These are phyloP conservation scores for Zaprionus obscuricornis DNA, from an alignment of 2,888 invertebrate genomes.

Conservation along the genomic window DNA sequence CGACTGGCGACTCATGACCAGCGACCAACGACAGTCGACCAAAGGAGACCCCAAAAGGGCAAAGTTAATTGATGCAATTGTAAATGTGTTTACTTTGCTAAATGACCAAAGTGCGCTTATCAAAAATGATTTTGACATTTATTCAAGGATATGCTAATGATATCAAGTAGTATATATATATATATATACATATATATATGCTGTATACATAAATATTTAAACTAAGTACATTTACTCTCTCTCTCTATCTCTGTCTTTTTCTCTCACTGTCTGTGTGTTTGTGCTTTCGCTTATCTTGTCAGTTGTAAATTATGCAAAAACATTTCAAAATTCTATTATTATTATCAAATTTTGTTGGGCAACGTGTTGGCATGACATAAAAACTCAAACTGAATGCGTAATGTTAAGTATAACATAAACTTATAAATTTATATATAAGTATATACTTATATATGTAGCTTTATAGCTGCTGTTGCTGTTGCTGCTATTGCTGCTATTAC, in stretches of 20 bases:
- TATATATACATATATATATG: not conserved
- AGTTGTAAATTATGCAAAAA: constrained; percentile 26
- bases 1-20: too few species aligned
- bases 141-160: not conserved
- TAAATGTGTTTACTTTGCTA: constrained; percentile 44
- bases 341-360: constrained; percentile 21
- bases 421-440: too few species aligned
- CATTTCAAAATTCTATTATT: constrained; percentile 7
- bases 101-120: constrained; percentile 16
- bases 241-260: too few species aligned
- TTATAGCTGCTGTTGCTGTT: too few species aligned
- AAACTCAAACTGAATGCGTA: constrained; percentile 25
- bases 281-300: too few species aligned
- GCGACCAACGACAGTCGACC: too few species aligned
- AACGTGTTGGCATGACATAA: constrained; percentile 21
- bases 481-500: too few species aligned
- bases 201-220: not conserved
- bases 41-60: too few species aligned
- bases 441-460: too few species aligned
- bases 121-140: constrained; percentile 55
- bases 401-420: constrained; percentile 4
- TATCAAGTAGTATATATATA: not conserved
- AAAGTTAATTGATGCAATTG: constrained; percentile 51
- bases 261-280: too few species aligned
- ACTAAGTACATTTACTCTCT: too few species aligned